Conservation (phyloP, 2,797 vertebrate species). For the Anguilla marmorata region DNA sequence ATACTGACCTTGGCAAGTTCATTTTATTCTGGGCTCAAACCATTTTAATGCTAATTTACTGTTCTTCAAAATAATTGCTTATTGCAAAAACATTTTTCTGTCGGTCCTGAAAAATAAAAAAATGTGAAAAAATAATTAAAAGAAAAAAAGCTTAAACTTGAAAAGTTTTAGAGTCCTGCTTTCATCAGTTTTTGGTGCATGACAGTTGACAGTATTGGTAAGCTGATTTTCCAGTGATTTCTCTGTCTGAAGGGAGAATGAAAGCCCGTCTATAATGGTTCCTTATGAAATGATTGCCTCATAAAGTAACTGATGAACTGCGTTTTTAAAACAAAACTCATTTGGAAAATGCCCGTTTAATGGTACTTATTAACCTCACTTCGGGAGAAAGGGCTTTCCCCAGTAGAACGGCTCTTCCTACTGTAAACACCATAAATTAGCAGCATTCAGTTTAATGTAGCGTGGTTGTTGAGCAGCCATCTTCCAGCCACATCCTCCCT, state of each 20-base stretch:
- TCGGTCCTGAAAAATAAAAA: slow-evolving; percentile 42
- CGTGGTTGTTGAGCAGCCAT: slow-evolving; percentile 43
- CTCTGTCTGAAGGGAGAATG: slow-evolving; percentile 32
- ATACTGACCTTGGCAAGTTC: slow-evolving; percentile 63
- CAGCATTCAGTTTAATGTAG: slow-evolving; percentile 49
- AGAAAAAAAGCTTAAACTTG: not conserved
- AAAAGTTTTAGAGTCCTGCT: slow-evolving; percentile 28
- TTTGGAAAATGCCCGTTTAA: slow-evolving; percentile 52
- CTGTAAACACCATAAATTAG: slow-evolving; percentile 44
- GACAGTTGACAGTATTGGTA: slow-evolving; percentile 21
- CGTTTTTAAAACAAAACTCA: slow-evolving; percentile 49
- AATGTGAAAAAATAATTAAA: not conserved
- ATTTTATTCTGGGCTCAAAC: slow-evolving; percentile 51
- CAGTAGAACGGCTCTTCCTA: slow-evolving; percentile 38
- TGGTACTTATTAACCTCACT: slow-evolving; percentile 48
- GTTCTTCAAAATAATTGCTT: slow-evolving; percentile 56
- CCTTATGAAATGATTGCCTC: slow-evolving; percentile 42
- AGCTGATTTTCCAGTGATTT: slow-evolving; percentile 32
- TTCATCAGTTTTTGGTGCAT: slow-evolving; percentile 21
- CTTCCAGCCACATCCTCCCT: slow-evolving; percentile 36
- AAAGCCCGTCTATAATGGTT: slow-evolving; percentile 37
- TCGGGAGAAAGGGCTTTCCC: slow-evolving; percentile 46
- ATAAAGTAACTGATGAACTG: slow-evolving; percentile 49
- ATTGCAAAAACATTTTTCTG: slow-evolving; percentile 52
- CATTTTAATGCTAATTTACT: slow-evolving; percentile 58